Percentiles rank a stretch among this genome's conserved stretches.
Conservation (phyloP, 2,113 vertebrate species). For the Recurvirostra avosetta region DNA sequence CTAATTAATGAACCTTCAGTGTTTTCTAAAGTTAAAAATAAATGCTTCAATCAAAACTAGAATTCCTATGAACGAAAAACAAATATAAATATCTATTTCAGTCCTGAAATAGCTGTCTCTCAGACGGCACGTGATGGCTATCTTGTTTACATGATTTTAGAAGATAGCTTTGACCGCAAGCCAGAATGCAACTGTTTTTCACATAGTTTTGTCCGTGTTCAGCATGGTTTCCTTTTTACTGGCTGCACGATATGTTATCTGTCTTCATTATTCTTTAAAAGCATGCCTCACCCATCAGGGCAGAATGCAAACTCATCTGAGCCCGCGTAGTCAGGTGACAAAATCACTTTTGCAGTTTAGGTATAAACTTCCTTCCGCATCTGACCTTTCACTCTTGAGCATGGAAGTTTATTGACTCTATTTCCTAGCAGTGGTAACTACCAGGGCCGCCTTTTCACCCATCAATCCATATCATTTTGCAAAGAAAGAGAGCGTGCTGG, state of each 20-base stretch:
- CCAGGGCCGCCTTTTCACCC: constrained; percentile 1
- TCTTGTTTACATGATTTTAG: constrained; percentile 20
- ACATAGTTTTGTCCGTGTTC: background rate
- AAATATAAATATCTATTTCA: background rate
- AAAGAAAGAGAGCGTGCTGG: constrained; percentile 59
- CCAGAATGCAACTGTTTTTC: background rate
- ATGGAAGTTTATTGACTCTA: constrained; percentile 51
- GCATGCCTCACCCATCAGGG: background rate
- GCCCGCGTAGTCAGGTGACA: background rate
- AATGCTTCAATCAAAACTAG: background rate
- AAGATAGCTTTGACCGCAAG: background rate
- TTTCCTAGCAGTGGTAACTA: constrained; percentile 24
- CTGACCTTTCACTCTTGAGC: constrained; percentile 44
- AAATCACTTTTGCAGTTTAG: background rate
- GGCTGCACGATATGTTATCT: background rate
- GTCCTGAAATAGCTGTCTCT: background rate
- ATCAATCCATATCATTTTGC: constrained; percentile 66
- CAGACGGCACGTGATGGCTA: background rate
- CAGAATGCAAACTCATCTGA: background rate
- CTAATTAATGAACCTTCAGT: background rate
- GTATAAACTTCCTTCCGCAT: background rate
- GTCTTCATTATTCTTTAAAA: background rate
- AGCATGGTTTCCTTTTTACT: background rate
- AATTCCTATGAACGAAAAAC: background rate
- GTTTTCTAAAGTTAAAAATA: constrained; percentile 21